Conservation (phyloP, 2,888 invertebrate species). For the Sthenelais limicola region DNA sequence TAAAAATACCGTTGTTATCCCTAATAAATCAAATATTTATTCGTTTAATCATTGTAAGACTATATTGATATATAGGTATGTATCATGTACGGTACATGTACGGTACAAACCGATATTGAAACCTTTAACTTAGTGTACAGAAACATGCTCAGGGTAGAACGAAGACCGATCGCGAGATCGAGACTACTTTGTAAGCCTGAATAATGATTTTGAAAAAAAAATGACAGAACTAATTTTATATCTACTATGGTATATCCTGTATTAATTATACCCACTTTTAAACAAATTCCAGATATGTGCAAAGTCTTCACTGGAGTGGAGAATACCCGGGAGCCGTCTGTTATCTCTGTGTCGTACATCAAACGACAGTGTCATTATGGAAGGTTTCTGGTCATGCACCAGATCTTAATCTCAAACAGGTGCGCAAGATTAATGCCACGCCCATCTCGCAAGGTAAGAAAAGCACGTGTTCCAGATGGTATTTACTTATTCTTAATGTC, state of each 20-base stretch:
- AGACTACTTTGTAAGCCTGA: too few relatives aligned
- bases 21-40: too few relatives aligned
- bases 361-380: slow-evolving; percentile 66
- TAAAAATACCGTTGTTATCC: too few relatives aligned
- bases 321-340: slow-evolving; percentile 55
- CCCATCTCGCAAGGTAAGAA: slow-evolving; percentile 70
- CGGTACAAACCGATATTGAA: too few relatives aligned
- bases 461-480: slow-evolving; percentile 32
- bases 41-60: too few relatives aligned
- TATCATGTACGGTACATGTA: too few relatives aligned
- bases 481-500: not conserved
- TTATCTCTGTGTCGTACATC: slow-evolving; percentile 66
- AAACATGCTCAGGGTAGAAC: too few relatives aligned
- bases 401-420: slow-evolving; percentile 64
- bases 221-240: not conserved
- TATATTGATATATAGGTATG: too few relatives aligned
- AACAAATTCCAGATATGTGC: slow-evolving; percentile 45
- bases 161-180: too few relatives aligned
- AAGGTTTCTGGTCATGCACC: slow-evolving; percentile 63
- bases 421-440: slow-evolving; percentile 65
- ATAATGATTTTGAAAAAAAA: not conserved
- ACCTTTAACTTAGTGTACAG: too few relatives aligned
- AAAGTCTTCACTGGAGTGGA: slow-evolving; percentile 61
- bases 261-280: not conserved
- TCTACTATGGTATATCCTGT: not conserved